Percentiles rank a stretch among this genome's conserved stretches.
phyloP scores from a whole-genome alignment of 2,797 vertebrate species.

The Gallirallus australis region DNA sequence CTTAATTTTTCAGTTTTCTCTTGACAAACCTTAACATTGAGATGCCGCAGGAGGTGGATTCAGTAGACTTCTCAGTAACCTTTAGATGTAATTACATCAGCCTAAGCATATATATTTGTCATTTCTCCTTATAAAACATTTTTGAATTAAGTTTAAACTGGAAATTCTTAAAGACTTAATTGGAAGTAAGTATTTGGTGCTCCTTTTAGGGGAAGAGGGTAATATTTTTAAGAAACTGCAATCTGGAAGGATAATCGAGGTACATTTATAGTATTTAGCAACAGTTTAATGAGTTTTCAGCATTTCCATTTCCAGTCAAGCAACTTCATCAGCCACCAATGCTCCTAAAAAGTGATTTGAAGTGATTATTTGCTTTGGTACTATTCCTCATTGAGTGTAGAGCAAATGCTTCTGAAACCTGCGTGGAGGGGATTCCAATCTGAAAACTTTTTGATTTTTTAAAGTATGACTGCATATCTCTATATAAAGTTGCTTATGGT shows the following conservation, averaged over 20 bases:
- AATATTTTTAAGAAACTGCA: background rate
- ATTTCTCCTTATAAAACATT: background rate
- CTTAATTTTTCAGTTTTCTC: slow-evolving; percentile 38
- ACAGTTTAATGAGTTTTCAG: slow-evolving; percentile 30
- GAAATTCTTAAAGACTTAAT: slow-evolving; percentile 5
- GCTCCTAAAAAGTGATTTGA: slow-evolving; percentile 7
- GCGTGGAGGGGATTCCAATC: background rate
- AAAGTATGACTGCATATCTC: background rate
- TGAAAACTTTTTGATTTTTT: background rate
- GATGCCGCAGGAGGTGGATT: background rate
- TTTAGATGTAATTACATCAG: background rate
- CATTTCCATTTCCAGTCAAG: background rate
- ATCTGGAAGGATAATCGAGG: slow-evolving; percentile 8
- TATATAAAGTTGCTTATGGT: slow-evolving; percentile 3
- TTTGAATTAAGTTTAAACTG: background rate
- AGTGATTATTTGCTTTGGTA: background rate
- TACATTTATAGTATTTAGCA: background rate
- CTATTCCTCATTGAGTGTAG: background rate
- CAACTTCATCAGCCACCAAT: background rate
- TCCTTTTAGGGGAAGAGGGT: background rate
- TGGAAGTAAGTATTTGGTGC: background rate
- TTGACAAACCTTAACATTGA: slow-evolving; percentile 40
- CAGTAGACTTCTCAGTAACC: background rate
- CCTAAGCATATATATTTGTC: background rate
- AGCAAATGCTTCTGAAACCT: background rate